Percentiles rank a stretch among this genome's conserved stretches.
phyloP scores from a whole-genome alignment of 2,888 invertebrate species.

The Latheticus oryzae region DNA sequence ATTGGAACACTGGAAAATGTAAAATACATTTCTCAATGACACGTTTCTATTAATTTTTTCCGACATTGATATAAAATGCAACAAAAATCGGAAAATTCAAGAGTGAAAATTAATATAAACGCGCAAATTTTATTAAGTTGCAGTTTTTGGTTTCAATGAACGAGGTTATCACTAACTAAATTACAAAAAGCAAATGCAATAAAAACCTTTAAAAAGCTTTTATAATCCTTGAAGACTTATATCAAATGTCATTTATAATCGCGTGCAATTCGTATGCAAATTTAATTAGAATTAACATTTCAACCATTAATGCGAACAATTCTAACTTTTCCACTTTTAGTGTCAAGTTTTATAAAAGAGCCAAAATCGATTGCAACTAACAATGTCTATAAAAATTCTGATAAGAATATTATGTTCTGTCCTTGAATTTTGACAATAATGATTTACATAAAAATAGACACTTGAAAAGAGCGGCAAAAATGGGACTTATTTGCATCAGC shows the following conservation, averaged over 20 bases:
- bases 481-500: too few species aligned
- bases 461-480: slow-evolving; percentile 1
- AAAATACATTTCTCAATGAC: too few species aligned
- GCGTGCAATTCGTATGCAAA: slow-evolving; percentile 33
- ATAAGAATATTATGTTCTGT: slow-evolving; percentile 2
- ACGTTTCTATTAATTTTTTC: too few species aligned
- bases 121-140: too few species aligned
- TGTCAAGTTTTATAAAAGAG: slow-evolving; percentile 21
- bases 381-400: slow-evolving; percentile 21
- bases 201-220: neutral
- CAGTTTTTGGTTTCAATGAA: too few species aligned
- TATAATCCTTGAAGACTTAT: slow-evolving; percentile 1
- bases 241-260: slow-evolving; percentile 9
- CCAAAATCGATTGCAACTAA: slow-evolving; percentile 19
- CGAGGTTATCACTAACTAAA: too few species aligned
- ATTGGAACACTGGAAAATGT: too few species aligned
- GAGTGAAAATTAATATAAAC: too few species aligned
- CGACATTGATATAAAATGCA: too few species aligned
- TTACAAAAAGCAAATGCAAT: too few species aligned
- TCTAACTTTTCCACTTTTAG: slow-evolving; percentile 20
- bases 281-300: slow-evolving; percentile 31
- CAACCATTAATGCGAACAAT: slow-evolving; percentile 6
- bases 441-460: slow-evolving; percentile 10
- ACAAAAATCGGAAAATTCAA: too few species aligned
- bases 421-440: slow-evolving; percentile 8